These are phyloP conservation scores for Malurus melanocephalus DNA, from an alignment of 2,113 vertebrate species.

Conservation along the genomic window DNA sequence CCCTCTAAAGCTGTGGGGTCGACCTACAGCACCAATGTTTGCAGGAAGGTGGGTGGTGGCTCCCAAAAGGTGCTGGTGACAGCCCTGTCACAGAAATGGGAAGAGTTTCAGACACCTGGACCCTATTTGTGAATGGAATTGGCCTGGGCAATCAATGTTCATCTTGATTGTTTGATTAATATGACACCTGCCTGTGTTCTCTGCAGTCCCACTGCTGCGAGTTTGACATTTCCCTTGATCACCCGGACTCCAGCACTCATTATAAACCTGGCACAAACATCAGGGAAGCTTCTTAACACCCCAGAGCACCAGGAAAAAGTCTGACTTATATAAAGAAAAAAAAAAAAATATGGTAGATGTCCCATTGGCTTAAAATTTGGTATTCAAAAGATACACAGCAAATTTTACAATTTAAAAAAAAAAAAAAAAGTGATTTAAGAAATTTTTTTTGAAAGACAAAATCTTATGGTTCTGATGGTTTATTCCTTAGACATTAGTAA, in stretches of 20 bases:
- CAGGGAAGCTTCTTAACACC: neutral
- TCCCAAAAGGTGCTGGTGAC: neutral
- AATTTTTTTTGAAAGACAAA: no score
- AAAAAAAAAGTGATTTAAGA: neutral
- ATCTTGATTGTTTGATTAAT: neutral
- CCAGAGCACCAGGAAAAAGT: neutral
- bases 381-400: no score
- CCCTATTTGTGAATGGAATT: neutral
- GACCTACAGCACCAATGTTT: fast-evolving
- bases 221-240: neutral
- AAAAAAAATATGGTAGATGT: no score
- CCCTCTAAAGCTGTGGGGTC: neutral
- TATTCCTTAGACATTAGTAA: no score
- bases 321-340: neutral
- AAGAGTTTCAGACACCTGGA: neutral
- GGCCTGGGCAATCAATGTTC: neutral
- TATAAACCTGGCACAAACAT: neutral
- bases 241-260: neutral
- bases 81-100: neutral
- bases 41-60: neutral
- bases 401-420: no score
- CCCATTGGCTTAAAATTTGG: no score
- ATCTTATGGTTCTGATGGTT: no score
- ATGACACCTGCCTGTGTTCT: neutral
- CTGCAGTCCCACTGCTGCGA: fast-evolving